Percentiles rank a stretch among this genome's conserved stretches.
Evolutionary conservation across 2,113 vertebrate species (phyloP).

Genomic region (Myotis yumanensis): DNA sequence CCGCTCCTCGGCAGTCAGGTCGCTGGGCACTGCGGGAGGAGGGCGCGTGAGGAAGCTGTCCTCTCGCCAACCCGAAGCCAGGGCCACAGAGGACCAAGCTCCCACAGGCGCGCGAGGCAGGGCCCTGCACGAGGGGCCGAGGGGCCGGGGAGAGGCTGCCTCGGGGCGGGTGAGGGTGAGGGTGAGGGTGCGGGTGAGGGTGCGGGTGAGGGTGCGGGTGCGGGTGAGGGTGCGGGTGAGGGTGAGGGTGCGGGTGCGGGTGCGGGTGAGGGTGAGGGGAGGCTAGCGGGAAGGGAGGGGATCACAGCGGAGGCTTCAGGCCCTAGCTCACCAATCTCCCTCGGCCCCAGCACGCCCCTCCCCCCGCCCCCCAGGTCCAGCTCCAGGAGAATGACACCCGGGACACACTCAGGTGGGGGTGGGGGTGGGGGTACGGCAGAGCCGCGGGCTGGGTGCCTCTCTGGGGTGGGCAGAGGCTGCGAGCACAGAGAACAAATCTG

Average conservation of each 20-base stretch:
- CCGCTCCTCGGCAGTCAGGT: conserved; percentile 96
- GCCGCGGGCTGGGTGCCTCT: background rate
- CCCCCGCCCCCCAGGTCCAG: accelerated
- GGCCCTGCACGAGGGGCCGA: too few species aligned
- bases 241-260: too few species aligned
- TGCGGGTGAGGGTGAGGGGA: background rate
- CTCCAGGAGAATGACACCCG: accelerated
- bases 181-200: background rate
- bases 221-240: background rate
- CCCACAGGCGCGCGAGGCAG: background rate
- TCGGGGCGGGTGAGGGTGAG: background rate
- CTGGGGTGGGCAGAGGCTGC: background rate
- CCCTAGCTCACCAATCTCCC: background rate
- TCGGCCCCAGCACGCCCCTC: background rate
- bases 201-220: background rate
- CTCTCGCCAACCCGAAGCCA: background rate
- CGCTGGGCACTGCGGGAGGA: conserved; percentile 89
- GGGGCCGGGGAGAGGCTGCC: too few species aligned
- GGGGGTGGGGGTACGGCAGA: background rate
- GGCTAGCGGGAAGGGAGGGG: background rate
- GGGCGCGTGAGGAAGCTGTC: background rate
- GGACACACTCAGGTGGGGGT: accelerated
- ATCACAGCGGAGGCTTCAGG: background rate
- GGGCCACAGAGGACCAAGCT: background rate
- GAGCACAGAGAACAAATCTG: background rate